Evolutionary conservation across 2,888 invertebrate genomes (phyloP), one percentile per base, ranked within the genome.

Genomic region (Trissonchulus latispiculum): DNA sequence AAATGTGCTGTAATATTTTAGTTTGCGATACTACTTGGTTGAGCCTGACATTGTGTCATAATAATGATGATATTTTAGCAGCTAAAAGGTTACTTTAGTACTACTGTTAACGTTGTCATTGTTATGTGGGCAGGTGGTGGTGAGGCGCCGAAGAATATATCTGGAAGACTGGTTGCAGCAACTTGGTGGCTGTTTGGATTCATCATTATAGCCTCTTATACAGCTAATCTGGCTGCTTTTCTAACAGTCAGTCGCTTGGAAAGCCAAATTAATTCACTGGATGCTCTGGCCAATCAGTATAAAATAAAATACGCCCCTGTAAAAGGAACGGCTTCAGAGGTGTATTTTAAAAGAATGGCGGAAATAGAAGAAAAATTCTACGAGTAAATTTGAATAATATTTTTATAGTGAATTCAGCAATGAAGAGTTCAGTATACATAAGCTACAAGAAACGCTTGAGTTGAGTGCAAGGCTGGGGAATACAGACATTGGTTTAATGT

Each of bases 111-210:
- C n/a, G n/a, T n/a, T n/a, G n/a, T n/a, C n/a, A 15, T 23, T 48
- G 8, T 48, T 28, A 62, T 70, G 31, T 74, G 61, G 73, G 75
- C 70, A 77, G 94, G 95, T 0, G 95, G 95, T 0, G 95, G 95
- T 0, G 95, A 95, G 84, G 95, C 95, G 0, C 95, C 95, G 0
- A 94, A 95, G 84, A 96, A 96, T 84, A 86, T 96, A 0, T 95
- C 95, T 0, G 96, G 96, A 0, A 88, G 96, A 71, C 86, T 97
- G 23, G 90, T 97, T 0, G 96, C 96, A 0, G 96, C 96, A 1
- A 96, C 95, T 0, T 96, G 95, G 96, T 97, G 97, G 97, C 86
- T 97, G 33, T 97, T 97, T 85, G 95, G 96, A 0, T 97, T 97
- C 84, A 96, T 97, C 82, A 95, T 97, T 77, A 96, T 97, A 82